Percentiles rank a stretch among this genome's conserved stretches.
These are phyloP conservation scores for Isaurus tuberculatus DNA, from an alignment of 92 coral and sea anemone genomes.

Conservation along the genomic window DNA sequence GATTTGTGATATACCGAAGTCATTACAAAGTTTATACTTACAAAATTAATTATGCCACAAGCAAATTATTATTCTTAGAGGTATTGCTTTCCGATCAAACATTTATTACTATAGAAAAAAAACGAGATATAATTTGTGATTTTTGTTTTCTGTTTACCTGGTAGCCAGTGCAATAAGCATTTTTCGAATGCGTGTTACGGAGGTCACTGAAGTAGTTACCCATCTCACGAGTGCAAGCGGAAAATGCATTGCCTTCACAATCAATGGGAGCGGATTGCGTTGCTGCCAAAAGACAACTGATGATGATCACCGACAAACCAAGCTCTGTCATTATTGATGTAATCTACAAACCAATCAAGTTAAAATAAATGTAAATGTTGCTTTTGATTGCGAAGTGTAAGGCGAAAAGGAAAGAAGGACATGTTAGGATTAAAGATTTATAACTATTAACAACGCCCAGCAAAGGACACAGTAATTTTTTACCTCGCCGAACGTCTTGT, in stretches of 20 bases:
- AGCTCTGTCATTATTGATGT: constrained; percentile 10
- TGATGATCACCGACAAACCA: constrained; percentile 2
- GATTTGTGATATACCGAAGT: no score
- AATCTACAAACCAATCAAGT: neutral
- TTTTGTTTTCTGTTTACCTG: constrained; percentile 11
- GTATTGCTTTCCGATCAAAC: neutral
- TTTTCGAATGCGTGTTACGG: neutral
- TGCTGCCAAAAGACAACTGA: neutral
- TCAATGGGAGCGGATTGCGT: constrained; percentile 14
- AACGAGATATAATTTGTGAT: neutral
- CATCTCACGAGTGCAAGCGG: constrained; percentile 38
- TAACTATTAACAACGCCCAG: no score
- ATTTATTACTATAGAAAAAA: neutral
- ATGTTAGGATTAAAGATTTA: no score
- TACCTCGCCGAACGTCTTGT: no score
- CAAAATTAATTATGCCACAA: no score
- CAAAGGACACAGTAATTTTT: no score
- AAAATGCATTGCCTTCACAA: constrained; percentile 18
- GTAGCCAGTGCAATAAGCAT: constrained; percentile 16
- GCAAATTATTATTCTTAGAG: no score
- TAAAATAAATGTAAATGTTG: no score
- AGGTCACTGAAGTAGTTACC: constrained; percentile 8
- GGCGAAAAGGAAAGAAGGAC: no score
- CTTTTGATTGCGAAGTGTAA: no score
- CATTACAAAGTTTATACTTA: no score